Evolutionary conservation across 2,113 vertebrate genomes (phyloP).

Genomic region (Gavia stellata): DNA sequence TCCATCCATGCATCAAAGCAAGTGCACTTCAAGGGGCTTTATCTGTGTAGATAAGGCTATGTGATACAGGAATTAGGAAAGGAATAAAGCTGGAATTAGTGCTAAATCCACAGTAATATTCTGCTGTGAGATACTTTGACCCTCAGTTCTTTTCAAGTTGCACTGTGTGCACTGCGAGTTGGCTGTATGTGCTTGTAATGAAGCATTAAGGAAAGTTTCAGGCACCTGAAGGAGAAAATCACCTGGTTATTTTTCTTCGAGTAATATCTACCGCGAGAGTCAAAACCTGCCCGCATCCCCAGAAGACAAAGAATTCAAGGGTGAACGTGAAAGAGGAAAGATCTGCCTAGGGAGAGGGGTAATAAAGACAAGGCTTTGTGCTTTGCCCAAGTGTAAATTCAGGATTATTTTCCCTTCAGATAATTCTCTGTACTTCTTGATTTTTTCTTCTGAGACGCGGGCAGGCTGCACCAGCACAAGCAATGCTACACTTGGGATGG

Average conservation of each 20-base stretch:
- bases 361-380: conserved; percentile 13
- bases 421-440: background rate
- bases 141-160: conserved; percentile 35
- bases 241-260: background rate
- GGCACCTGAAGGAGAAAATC: conserved; percentile 15
- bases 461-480: background rate
- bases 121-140: conserved; percentile 49
- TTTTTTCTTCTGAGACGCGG: background rate
- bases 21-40: conserved; percentile 31
- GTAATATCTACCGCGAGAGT: background rate
- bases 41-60: conserved; percentile 54
- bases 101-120: conserved; percentile 67
- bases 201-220: conserved; percentile 31
- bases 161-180: background rate
- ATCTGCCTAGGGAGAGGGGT: background rate
- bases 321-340: background rate
- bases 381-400: background rate
- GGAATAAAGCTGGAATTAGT: conserved; percentile 63
- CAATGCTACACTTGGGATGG: background rate
- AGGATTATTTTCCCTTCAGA: background rate
- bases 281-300: background rate
- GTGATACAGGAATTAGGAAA: conserved; percentile 60
- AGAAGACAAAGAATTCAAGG: background rate
- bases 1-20: conserved; percentile 47
- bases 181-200: background rate